Evolutionary conservation across 2,113 vertebrate species (phyloP).

Genomic region (Haemorhous mexicanus): DNA sequence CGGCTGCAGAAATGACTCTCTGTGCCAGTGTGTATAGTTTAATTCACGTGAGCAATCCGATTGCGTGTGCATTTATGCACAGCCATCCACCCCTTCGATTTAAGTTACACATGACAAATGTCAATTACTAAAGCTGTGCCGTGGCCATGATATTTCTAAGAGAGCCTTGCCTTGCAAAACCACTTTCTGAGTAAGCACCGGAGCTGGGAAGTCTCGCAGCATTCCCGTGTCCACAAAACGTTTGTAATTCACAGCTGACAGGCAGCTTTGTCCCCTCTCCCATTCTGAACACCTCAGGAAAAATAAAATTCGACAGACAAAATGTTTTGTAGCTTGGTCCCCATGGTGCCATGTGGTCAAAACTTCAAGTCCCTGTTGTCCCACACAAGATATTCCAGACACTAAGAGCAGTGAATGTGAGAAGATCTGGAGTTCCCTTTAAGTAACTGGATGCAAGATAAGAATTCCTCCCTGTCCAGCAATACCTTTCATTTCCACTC

Average conservation of each 20-base stretch:
- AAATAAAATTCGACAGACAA: background rate
- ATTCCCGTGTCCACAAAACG: background rate
- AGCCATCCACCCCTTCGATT: background rate
- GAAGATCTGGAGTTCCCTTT: background rate
- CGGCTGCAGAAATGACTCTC: background rate
- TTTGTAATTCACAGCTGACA: background rate
- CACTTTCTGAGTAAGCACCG: background rate
- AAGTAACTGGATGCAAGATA: background rate
- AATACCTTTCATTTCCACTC: background rate
- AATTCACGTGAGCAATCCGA: background rate
- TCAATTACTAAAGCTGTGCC: background rate
- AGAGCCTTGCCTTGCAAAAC: background rate
- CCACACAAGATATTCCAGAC: background rate
- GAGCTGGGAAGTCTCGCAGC: background rate
- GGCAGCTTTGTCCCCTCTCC: background rate
- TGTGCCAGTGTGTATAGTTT: accelerated
- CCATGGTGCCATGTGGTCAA: accelerated
- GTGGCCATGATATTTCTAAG: background rate
- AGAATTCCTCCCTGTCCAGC: background rate
- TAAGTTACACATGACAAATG: background rate
- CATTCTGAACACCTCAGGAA: background rate
- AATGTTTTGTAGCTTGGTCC: background rate
- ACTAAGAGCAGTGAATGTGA: background rate
- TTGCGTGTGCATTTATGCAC: accelerated
- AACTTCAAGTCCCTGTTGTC: background rate